Evolutionary conservation across 2,797 vertebrate species (phyloP), one percentile per base, ranked within the genome.

Genomic region (Gymnoscopelus microlampas): DNA sequence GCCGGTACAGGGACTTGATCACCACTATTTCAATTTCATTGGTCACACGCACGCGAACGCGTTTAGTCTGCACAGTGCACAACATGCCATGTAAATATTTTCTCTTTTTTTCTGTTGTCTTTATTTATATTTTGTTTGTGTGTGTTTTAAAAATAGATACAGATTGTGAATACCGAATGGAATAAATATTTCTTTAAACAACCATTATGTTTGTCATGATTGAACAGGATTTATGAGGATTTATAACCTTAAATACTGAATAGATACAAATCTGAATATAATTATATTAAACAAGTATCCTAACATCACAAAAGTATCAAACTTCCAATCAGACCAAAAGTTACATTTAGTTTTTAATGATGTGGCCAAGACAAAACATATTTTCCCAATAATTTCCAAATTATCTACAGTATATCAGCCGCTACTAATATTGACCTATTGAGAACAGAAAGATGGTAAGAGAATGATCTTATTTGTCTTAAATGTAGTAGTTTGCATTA

Each of bases 11-110:
- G 94, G 96, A 82, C 94, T 97, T 70, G 96, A 97, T 84, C 95
- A 96, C 64, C 97, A 97, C 81, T 99, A 97, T 82, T 93, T 99
- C 86, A 97, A 95, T 90, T 93, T 99, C 26, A 89, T 99, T 63
- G 95, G 97, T 15, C 97, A 97, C 83, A 90, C 96, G 9, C 96
- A 97, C 80, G 90, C 95, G 13, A 95, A 93, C 73, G 88, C 95
- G 19, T 96, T 97, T 55, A 94, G 93, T 83, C 88, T 98, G 82
- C 96, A 97, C 89, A 91, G 93, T 29, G 91, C 96, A 50, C 97
- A 97, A 78, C 97, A 96, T 3, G 89, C 93, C 68, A 84, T 95
- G 90, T 95, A 85, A 91, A 89, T 58, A 73, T 0, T 14, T 48
- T 11, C 35, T 12, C 5, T 2, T 60, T 49, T 60, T 49, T 53